Conservation (phyloP, 2,797 vertebrate genomes). For the Sebastes taczanowskii region DNA sequence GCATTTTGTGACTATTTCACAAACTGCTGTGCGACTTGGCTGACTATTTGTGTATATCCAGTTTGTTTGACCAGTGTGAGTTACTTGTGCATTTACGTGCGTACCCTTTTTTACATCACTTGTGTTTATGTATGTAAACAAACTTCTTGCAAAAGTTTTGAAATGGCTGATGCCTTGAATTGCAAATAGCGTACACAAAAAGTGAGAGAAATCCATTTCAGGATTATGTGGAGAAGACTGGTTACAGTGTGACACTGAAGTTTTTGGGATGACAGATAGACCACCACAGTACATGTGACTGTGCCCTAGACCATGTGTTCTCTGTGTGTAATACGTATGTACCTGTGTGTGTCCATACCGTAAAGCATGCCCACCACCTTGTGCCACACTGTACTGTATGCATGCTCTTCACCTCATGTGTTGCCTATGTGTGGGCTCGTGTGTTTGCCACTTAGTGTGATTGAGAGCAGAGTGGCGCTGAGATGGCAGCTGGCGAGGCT, state of each 20-base stretch:
- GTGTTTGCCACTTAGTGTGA: constrained; percentile 62
- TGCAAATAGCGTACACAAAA: neutral
- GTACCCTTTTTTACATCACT: no score
- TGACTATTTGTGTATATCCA: neutral
- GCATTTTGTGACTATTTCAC: no score
- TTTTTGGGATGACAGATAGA: constrained; percentile 21
- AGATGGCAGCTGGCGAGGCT: constrained; percentile 82
- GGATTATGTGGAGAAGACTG: neutral
- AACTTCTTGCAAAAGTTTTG: neutral
- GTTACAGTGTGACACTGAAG: neutral
- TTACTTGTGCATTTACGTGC: neutral
- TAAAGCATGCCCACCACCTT: neutral
- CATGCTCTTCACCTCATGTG: constrained; percentile 45
- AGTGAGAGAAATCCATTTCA: neutral
- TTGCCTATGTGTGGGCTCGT: constrained; percentile 25
- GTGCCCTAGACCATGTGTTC: neutral
- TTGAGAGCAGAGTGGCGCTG: constrained; percentile 76
- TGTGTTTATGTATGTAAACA: neutral
- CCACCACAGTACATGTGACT: neutral
- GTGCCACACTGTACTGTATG: neutral
- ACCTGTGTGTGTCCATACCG: constrained; percentile 24
- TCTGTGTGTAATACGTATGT: neutral
- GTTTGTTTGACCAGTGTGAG: constrained; percentile 1
- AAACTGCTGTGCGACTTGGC: no score
- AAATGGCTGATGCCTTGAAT: neutral